Percentiles rank a stretch among this genome's conserved stretches.
Evolutionary conservation across 2,888 invertebrate species (phyloP).

Genomic region (Rhagonycha lutea): DNA sequence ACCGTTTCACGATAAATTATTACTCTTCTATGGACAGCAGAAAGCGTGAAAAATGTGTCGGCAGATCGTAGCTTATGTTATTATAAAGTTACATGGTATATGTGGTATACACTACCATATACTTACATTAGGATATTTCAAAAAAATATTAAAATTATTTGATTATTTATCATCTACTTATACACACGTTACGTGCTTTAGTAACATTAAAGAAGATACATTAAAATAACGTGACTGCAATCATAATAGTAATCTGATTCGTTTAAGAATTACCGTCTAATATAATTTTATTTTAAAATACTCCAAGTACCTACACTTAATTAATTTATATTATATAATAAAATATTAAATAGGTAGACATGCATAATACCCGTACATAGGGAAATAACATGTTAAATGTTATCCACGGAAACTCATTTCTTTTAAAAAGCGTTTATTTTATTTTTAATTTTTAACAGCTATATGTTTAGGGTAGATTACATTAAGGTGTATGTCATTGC

Average conservation of each 20-base stretch:
- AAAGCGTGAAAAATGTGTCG: slow-evolving; percentile 43
- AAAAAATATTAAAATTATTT: background rate
- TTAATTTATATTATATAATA: background rate
- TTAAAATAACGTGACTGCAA: background rate
- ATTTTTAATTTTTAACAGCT: too few species aligned
- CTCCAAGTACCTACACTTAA: too few species aligned
- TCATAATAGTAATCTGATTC: background rate
- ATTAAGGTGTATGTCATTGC: too few species aligned
- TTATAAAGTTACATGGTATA: background rate
- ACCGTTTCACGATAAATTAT: slow-evolving; percentile 40
- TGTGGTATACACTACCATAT: background rate
- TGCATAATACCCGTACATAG: background rate
- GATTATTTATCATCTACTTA: background rate
- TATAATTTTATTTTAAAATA: background rate
- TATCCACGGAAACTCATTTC: too few species aligned
- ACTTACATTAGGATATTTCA: background rate
- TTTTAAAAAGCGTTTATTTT: too few species aligned
- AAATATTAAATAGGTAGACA: background rate
- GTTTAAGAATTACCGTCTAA: background rate
- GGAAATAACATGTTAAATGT: too few species aligned
- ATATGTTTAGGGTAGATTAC: too few species aligned
- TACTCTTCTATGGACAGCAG: slow-evolving; percentile 36
- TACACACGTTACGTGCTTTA: background rate
- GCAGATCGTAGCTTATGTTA: slow-evolving; percentile 31
- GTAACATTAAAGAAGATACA: background rate